Base-by-base conservation (phyloP, 2,888 invertebrate species). In the Drosophila acutilabella region DNA sequence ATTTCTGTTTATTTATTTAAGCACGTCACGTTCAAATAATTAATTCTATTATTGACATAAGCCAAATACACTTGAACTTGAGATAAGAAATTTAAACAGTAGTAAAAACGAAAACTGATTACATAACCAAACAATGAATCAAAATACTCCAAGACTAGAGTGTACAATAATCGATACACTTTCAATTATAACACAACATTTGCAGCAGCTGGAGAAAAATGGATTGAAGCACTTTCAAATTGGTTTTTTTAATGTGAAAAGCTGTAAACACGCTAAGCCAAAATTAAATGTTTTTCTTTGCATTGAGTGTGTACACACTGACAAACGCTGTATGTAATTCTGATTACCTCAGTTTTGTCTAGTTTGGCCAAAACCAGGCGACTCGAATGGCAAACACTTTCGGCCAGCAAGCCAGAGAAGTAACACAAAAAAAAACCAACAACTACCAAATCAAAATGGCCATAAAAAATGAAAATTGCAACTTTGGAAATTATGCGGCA, bases 401-500 rank as follows among this genome's bases (percentile, higher is more conserved):
- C 68, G 54, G 61, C 68, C 64, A 66, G 36, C 53, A 53, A 51
- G 16, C 51, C 16, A 23, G 51, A 23, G 36, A 40, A 30, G 13
- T 30, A 16, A 33, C 20, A 20, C 4, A 26, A 40, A 52, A 26
- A 40, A 30, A 30, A 52, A n/a, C 2, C 2, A 52, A 41, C 14
- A 59, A 57, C 62, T 47, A 41, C 33, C 41, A 65, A 67, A 53
- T 70, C 67, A 78, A 74, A 81, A 78, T 81, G 75, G 69, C 79
- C 67, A 80, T 67, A 86, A 71, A 78, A 71, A 75, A 66, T 74
- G 71, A 85, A 88, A 82, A 82, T 82, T 76, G 79, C 85, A 87
- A 78, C 68, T 82, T 87, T 87, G 70, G 70, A 84, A 87, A 87
- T 86, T 73, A 86, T 73, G 73, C 60, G 65, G 80, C 70, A 82